phyloP scores from a whole-genome alignment of 92 coral and sea anemone species.

The Epizoanthus ramosus region DNA sequence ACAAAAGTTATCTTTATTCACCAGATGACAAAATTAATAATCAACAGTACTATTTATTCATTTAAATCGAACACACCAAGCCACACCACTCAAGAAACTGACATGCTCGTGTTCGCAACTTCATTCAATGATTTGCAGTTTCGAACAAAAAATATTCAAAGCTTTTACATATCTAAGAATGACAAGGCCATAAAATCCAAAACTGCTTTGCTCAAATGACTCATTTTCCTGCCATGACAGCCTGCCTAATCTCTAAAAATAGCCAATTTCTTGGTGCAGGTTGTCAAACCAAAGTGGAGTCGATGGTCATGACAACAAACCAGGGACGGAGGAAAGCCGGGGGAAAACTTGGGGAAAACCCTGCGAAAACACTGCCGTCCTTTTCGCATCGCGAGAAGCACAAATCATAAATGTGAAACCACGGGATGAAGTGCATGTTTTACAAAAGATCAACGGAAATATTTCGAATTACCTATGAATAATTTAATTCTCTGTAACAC shows the following conservation, averaged over 20 bases:
- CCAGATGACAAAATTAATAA: too few relatives aligned
- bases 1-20: too few relatives aligned
- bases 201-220: slow-evolving; percentile 7
- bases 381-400: neutral
- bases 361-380: neutral
- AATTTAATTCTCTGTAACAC: slow-evolving; percentile 26
- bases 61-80: too few relatives aligned
- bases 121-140: too few relatives aligned
- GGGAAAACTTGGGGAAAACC: slow-evolving; percentile 15
- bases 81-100: too few relatives aligned
- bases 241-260: slow-evolving; percentile 2
- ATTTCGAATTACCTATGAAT: slow-evolving; percentile 12
- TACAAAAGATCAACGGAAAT: neutral
- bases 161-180: neutral
- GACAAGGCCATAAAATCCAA: neutral
- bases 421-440: neutral
- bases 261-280: slow-evolving; percentile 8
- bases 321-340: neutral
- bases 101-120: too few relatives aligned
- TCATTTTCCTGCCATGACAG: neutral
- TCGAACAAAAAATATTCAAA: too few relatives aligned
- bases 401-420: neutral
- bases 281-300: slow-evolving; percentile 23
- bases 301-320: slow-evolving; percentile 2
- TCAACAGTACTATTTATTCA: too few relatives aligned